Evolutionary conservation across 1,140 invertebrate species (phyloP).

Genomic region (Hypothenemus hampei): DNA sequence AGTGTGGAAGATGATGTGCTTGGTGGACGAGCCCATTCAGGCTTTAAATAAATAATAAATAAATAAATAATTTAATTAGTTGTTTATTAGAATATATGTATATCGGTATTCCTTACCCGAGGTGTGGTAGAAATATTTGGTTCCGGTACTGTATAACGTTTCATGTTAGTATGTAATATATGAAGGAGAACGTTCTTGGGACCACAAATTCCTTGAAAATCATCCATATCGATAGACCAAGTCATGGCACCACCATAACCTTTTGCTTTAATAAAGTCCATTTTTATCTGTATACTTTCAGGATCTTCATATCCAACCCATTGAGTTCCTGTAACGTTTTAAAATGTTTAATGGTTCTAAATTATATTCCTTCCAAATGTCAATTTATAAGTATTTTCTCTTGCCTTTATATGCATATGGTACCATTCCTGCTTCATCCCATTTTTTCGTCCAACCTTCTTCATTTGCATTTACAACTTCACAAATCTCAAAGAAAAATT

Average conservation of each 20-base stretch:
- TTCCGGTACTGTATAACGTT: conserved; percentile 66
- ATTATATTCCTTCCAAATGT: too few species aligned
- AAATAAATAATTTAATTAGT: too few species aligned
- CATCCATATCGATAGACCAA: conserved; percentile 87
- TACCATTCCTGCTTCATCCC: conserved; percentile 74
- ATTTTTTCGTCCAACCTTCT: conserved; percentile 72
- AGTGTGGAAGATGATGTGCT: conserved; percentile 51
- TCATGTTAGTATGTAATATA: conserved; percentile 68
- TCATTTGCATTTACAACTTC: conserved; percentile 61
- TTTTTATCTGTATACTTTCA: conserved; percentile 76
- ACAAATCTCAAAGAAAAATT: conserved; percentile 60
- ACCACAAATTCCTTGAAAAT: conserved; percentile 74
- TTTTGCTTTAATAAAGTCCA: conserved; percentile 76
- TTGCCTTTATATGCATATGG: conserved; percentile 79
- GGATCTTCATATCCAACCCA: conserved; percentile 90
- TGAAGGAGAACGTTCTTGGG: conserved; percentile 65
- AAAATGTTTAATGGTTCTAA: neutral
- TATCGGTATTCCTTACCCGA: conserved; percentile 48
- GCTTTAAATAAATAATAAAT: conserved; percentile 45
- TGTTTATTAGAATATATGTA: too few species aligned
- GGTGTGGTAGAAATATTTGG: conserved; percentile 62
- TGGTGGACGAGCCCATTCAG: conserved; percentile 65
- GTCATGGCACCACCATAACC: conserved; percentile 83
- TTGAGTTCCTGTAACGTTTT: conserved; percentile 56
- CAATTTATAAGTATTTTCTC: neutral